Evolutionary conservation across 2,113 vertebrate genomes (phyloP).

Genomic region (Poeciliopsis prolifica): DNA sequence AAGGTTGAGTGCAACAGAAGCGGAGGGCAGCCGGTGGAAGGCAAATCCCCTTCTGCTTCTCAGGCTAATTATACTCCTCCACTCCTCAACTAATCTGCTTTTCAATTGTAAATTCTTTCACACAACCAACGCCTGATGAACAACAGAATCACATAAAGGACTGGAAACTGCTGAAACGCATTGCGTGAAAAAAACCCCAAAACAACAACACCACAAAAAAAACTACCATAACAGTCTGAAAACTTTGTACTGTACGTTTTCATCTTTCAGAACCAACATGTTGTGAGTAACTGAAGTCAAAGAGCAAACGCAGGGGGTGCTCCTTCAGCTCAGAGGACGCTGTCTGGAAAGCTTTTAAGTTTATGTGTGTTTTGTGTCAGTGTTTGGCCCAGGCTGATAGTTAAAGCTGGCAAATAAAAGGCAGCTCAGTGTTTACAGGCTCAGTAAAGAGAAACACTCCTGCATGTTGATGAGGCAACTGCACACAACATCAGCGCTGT

Average conservation of each 20-base stretch:
- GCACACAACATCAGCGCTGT: slow-evolving; percentile 27
- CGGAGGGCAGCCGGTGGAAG: slow-evolving; percentile 63
- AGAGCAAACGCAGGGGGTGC: slow-evolving; percentile 7
- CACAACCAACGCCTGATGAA: slow-evolving; percentile 8
- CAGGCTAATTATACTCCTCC: slow-evolving; percentile 76
- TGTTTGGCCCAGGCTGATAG: slow-evolving; percentile 14
- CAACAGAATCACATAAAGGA: background rate
- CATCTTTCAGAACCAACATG: background rate
- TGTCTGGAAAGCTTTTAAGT: slow-evolving; percentile 18
- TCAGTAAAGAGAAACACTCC: slow-evolving; percentile 46
- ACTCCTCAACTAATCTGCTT: slow-evolving; percentile 67
- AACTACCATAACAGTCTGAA: background rate
- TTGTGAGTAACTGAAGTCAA: slow-evolving; percentile 2
- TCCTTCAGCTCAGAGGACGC: slow-evolving; percentile 15
- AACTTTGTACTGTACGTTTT: background rate
- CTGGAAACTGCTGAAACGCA: background rate
- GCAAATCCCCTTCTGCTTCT: slow-evolving; percentile 81
- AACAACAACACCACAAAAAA: background rate
- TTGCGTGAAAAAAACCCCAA: background rate
- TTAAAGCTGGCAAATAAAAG: slow-evolving; percentile 36
- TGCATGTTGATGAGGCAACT: slow-evolving; percentile 68
- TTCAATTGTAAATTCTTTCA: slow-evolving; percentile 8
- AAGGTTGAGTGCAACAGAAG: slow-evolving; percentile 35
- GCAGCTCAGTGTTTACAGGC: slow-evolving; percentile 47
- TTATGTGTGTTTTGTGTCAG: slow-evolving; percentile 19